A percentile compares a stretch with the other conserved stretches of the same genome.
phyloP scores from a whole-genome alignment of 35 echinoderm and acorn worm species.

The Strongylocentrotus purpuratus region DNA sequence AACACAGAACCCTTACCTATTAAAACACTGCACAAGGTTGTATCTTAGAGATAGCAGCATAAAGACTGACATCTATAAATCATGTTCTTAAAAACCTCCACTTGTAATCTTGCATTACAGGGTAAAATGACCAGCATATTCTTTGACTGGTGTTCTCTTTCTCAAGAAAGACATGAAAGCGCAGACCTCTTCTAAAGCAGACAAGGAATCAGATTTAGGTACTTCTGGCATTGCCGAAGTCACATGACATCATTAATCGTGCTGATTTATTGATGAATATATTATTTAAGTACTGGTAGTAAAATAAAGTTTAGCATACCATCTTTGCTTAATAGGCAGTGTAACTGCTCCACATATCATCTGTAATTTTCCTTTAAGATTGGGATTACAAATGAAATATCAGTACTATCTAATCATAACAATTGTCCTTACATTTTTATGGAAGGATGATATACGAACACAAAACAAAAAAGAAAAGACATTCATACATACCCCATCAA shows the following conservation, averaged over 20 bases:
- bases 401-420: neutral
- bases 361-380: too few species aligned
- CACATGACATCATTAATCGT: neutral
- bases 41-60: constrained; percentile 24
- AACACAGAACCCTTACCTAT: neutral
- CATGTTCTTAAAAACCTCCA: neutral
- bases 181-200: neutral
- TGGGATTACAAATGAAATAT: too few species aligned
- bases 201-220: neutral
- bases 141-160: constrained; percentile 1
- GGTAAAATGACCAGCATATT: constrained; percentile 35
- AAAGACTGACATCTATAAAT: constrained; percentile 20
- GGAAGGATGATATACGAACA: neutral
- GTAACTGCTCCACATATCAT: too few species aligned
- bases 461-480: neutral
- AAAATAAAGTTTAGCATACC: neutral
- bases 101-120: constrained; percentile 18
- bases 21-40: neutral
- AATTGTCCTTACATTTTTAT: neutral
- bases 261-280: neutral
- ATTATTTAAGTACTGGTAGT: neutral
- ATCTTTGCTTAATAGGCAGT: neutral
- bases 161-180: constrained; percentile 3
- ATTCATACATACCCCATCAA: neutral
- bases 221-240: neutral